phyloP scores from a whole-genome alignment of 2,797 vertebrate genomes.

The Sebastes miniatus region DNA sequence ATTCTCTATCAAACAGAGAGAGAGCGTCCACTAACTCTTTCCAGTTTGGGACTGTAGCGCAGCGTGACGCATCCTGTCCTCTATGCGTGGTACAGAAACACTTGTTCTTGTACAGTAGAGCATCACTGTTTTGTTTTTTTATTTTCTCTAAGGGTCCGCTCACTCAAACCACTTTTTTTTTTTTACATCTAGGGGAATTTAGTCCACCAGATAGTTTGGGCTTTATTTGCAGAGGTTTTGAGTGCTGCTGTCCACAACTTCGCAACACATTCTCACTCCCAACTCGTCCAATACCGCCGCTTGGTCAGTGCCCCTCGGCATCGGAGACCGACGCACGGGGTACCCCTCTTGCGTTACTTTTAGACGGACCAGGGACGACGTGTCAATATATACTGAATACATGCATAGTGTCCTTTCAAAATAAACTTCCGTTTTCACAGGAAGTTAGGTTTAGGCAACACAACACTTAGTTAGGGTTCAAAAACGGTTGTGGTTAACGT shows the following conservation, averaged over 20 bases:
- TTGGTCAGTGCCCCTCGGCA: no score
- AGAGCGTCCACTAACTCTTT: slow-evolving; percentile 56
- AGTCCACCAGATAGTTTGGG: not conserved
- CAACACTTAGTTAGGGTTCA: no score
- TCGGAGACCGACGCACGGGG: no score
- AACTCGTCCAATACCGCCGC: no score
- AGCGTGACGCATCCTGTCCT: slow-evolving; percentile 34
- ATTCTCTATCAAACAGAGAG: slow-evolving; percentile 46
- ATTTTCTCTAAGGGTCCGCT: not conserved
- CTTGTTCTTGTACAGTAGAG: not conserved
- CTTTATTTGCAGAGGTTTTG: not conserved
- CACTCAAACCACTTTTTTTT: not conserved
- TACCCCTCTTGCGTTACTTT: no score
- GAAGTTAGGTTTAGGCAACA: no score
- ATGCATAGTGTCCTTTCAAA: no score
- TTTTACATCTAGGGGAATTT: not conserved
- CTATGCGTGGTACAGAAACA: slow-evolving; percentile 7
- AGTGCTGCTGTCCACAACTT: not conserved
- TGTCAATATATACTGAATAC: fast-evolving
- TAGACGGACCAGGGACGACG: no score
- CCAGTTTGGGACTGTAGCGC: slow-evolving; percentile 24
- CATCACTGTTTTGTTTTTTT: not conserved
- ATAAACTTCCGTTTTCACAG: no score
- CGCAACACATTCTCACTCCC: not conserved
- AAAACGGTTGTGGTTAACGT: no score